Percentiles rank a stretch among this genome's conserved stretches.
These are phyloP conservation scores for Platycheirus rosarum DNA, from an alignment of 2,888 invertebrate genomes.

Conservation along the genomic window DNA sequence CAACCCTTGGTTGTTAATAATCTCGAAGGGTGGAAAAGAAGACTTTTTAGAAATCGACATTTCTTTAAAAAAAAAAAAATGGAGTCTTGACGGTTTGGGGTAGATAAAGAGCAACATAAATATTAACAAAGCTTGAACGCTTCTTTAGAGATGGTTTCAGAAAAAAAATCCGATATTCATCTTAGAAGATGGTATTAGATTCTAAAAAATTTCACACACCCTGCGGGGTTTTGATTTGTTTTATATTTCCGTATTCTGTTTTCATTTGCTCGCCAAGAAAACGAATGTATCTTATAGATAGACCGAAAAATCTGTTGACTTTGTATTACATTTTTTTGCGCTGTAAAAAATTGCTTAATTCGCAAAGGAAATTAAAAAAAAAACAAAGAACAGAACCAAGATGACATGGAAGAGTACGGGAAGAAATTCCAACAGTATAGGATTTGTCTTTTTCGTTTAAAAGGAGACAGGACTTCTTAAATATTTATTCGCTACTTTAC, in stretches of 20 bases:
- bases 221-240: slow-evolving; percentile 23
- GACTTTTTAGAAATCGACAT: slow-evolving; percentile 1
- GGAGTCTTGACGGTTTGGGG: neutral
- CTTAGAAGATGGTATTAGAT: slow-evolving; percentile 19
- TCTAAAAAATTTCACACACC: slow-evolving; percentile 18
- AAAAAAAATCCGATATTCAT: slow-evolving; percentile 45
- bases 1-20: neutral
- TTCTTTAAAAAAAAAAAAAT: neutral
- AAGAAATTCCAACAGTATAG: slow-evolving; percentile 25
- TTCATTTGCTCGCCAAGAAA: slow-evolving; percentile 11
- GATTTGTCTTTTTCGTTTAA: neutral
- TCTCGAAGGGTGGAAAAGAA: neutral
- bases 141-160: slow-evolving; percentile 34
- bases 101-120: slow-evolving; percentile 40
- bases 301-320: slow-evolving; percentile 59
- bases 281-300: slow-evolving; percentile 21
- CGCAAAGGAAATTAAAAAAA: slow-evolving; percentile 53
- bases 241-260: neutral
- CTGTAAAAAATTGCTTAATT: slow-evolving; percentile 63
- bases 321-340: slow-evolving; percentile 27
- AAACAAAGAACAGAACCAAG: neutral
- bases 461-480: slow-evolving; percentile 43
- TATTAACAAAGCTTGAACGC: slow-evolving; percentile 41
- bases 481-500: slow-evolving; percentile 64
- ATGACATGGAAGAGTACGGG: neutral